phyloP scores from a whole-genome alignment of 2,797 vertebrate genomes.

The Sarcophilus harrisii region DNA sequence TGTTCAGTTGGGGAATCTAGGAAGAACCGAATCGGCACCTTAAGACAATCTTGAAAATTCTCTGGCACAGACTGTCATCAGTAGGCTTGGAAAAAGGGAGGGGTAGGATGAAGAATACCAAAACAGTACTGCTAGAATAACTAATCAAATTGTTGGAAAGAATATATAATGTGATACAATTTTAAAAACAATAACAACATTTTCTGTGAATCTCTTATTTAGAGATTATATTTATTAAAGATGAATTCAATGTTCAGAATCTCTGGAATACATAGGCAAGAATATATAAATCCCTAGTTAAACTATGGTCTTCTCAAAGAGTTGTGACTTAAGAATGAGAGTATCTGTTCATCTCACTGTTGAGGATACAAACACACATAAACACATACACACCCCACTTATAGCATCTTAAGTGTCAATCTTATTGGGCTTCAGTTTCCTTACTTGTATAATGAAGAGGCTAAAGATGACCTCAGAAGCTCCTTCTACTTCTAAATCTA shows the following conservation, averaged over 20 bases:
- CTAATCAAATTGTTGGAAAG: slow-evolving; percentile 53
- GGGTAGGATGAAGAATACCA: not conserved
- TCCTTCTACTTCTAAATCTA: not conserved
- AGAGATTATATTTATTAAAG: slow-evolving; percentile 38
- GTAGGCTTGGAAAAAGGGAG: slow-evolving; percentile 35
- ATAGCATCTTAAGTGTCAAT: not conserved
- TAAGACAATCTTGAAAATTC: slow-evolving; percentile 61
- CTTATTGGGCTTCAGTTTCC: not conserved
- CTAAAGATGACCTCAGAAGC: not conserved
- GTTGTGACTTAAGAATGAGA: not conserved
- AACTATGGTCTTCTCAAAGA: not conserved
- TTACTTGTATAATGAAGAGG: not conserved
- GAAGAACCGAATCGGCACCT: slow-evolving; percentile 52
- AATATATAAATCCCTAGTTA: slow-evolving; percentile 2
- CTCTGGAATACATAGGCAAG: not conserved
- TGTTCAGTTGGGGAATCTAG: slow-evolving; percentile 65
- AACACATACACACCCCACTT: not conserved
- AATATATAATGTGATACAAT: slow-evolving; percentile 6
- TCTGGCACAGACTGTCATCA: slow-evolving; percentile 30
- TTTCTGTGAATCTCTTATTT: slow-evolving; percentile 15
- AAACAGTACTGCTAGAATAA: slow-evolving; percentile 27
- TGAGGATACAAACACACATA: no score
- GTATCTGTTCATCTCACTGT: not conserved
- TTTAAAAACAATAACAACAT: slow-evolving; percentile 33
- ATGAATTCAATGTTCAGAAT: not conserved